Evolutionary conservation across 2,888 invertebrate genomes (phyloP).

Genomic region (Autographa pulchrina): DNA sequence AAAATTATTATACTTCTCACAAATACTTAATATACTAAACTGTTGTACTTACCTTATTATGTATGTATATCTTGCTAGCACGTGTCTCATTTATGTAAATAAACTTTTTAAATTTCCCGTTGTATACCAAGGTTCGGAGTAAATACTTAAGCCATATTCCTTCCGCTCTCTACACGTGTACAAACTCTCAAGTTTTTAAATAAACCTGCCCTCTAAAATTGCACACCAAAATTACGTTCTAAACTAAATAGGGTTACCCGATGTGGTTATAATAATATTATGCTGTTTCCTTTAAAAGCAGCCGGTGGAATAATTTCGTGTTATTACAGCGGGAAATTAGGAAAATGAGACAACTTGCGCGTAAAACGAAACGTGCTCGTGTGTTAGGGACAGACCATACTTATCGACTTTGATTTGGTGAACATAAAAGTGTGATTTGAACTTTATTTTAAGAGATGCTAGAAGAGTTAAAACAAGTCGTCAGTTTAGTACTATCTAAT

Average conservation of each 20-base stretch:
- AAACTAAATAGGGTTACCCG: constrained; percentile 53
- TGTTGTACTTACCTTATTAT: not conserved
- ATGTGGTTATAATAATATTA: constrained; percentile 64
- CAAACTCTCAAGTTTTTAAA: not conserved
- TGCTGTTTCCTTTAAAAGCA: constrained; percentile 56
- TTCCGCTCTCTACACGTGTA: not conserved
- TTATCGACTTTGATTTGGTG: not conserved
- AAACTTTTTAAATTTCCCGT: not conserved
- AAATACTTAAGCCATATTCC: not conserved
- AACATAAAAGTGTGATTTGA: not conserved
- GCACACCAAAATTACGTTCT: constrained; percentile 33
- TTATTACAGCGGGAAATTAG: constrained; percentile 70
- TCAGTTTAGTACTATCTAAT: too few species aligned
- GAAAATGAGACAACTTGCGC: constrained; percentile 60
- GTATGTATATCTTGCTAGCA: not conserved
- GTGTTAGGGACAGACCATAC: constrained; percentile 5
- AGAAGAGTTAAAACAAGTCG: too few species aligned
- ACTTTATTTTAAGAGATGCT: too few species aligned
- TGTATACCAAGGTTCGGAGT: not conserved
- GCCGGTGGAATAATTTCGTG: constrained; percentile 62
- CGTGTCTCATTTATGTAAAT: not conserved
- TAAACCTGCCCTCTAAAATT: constrained; percentile 15
- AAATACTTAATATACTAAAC: not conserved
- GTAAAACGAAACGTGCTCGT: constrained; percentile 62
- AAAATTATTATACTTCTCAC: too few species aligned